Percentiles rank a stretch among this genome's conserved stretches.
Evolutionary conservation across 2,888 invertebrate genomes (phyloP).

Genomic region (Cylindroiulus punctatus): DNA sequence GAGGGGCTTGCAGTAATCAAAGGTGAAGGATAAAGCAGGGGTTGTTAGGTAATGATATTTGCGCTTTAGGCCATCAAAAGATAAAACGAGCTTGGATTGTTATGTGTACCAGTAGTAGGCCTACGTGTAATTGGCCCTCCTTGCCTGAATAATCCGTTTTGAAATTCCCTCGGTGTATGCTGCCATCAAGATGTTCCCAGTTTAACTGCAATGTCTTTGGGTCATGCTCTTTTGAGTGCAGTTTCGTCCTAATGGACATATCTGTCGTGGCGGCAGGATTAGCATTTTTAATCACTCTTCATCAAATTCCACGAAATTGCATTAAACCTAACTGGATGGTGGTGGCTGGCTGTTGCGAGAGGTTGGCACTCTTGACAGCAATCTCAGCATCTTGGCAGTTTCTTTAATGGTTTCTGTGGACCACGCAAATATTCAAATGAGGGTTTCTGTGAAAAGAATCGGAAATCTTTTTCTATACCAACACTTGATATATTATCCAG

Average conservation of each 20-base stretch:
- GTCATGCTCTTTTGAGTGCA: background rate
- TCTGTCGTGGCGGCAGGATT: background rate
- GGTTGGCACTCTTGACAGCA: background rate
- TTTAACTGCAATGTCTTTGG: background rate
- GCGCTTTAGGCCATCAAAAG: background rate
- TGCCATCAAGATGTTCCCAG: background rate
- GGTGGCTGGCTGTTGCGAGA: background rate
- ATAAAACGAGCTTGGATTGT: background rate
- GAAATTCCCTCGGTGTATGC: background rate
- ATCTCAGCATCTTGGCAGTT: background rate
- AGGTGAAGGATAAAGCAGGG: background rate
- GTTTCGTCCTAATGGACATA: background rate
- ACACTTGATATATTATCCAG: slow-evolving; percentile 4
- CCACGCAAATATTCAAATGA: slow-evolving; percentile 23
- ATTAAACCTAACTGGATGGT: slow-evolving; percentile 2
- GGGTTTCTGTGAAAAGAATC: background rate
- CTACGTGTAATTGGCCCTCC: slow-evolving; percentile 18
- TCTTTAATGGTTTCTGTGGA: slow-evolving; percentile 3
- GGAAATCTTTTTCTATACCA: background rate
- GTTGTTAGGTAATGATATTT: background rate
- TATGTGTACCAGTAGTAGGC: too few species aligned
- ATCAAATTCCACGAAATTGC: slow-evolving; percentile 16
- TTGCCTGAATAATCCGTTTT: slow-evolving; percentile 24
- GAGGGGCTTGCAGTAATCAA: slow-evolving; percentile 29
- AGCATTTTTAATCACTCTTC: slow-evolving; percentile 45